Evolutionary conservation across 35 echinoderm and acorn worm genomes (phyloP).

Genomic region (Eucidaris tribuloides): DNA sequence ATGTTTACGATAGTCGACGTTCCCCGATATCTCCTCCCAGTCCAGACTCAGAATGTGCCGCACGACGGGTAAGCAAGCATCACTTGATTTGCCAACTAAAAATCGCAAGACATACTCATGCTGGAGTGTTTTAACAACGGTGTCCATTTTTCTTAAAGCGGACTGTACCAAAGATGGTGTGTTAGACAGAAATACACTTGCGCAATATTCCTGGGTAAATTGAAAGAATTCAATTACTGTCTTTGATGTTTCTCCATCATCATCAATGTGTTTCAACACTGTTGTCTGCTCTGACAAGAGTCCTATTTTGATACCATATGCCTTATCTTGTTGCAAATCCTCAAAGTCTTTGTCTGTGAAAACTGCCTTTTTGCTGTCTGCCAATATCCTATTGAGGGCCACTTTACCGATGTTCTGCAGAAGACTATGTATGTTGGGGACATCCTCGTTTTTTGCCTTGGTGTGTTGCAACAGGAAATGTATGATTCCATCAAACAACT

Average conservation of each 20-base stretch:
- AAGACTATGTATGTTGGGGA: background rate
- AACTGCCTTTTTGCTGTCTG: background rate
- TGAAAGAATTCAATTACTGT: background rate
- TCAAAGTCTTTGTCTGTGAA: background rate
- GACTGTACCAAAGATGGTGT: background rate
- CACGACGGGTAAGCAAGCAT: background rate
- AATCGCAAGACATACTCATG: background rate
- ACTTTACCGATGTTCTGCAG: background rate
- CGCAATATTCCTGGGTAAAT: conserved; percentile 4
- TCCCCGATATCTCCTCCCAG: background rate
- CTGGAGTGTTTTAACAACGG: background rate
- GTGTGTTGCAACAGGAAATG: background rate
- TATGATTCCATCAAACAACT: background rate
- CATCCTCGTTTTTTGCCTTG: background rate
- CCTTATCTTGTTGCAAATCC: background rate
- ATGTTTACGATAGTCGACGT: background rate
- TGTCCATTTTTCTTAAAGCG: background rate
- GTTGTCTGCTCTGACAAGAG: background rate
- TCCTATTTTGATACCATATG: background rate
- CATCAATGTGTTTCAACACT: background rate
- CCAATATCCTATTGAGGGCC: background rate
- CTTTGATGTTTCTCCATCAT: background rate
- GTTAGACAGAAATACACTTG: background rate
- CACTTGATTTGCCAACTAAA: background rate
- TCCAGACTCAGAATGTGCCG: background rate